Evolutionary conservation across 2,888 invertebrate genomes (phyloP), one percentile per base, ranked within the genome.

Genomic region (Eupithecia subumbrata): DNA sequence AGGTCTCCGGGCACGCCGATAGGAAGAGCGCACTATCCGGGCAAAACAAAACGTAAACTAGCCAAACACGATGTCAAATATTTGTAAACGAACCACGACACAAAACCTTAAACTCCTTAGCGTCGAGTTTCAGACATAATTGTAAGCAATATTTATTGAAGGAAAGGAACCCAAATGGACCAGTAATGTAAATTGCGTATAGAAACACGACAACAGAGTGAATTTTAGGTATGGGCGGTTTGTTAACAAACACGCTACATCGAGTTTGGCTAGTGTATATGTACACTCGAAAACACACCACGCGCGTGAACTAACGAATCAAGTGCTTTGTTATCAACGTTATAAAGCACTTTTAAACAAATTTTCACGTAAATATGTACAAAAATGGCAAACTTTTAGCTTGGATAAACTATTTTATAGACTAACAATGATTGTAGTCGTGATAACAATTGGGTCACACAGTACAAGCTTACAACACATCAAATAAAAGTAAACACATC

Each of bases 1-100:
- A 83, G 78, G 89, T 84, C 75, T 91, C 91, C 86, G 91, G 90
- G 85, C 91, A 91, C 88, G 90, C 88, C 75, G 91, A 86, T 75
- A 90, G 85, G 86, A 91, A 91, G 82, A 91, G 90, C 75, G 88
- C 89, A 85, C 91, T 91, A 86, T 84, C 82, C 86, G 82, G 84
- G 79, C 81, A 89, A 85, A 88, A 86, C 80, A 87, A 83, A 84
- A 84, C 78, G 79, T 77, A 40, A 4, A 40, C 40, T 40, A 40
- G 40, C 40, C 40, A 40, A 40, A 40, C 40, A 5, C 8, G 9
- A 9, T 1, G 40, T 1, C 9, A 5, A 40, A 83, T 77, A 76
- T 78, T 40, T 40, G 40, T 40, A 9, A 40, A 40, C 40, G 5
- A 40, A 40, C 11, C 40, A 8, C 11, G 40, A 11, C 40, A 40